These are phyloP conservation scores for Aspidoscelis tigris DNA, from an alignment of 2,113 vertebrate species.

Conservation along the genomic window DNA sequence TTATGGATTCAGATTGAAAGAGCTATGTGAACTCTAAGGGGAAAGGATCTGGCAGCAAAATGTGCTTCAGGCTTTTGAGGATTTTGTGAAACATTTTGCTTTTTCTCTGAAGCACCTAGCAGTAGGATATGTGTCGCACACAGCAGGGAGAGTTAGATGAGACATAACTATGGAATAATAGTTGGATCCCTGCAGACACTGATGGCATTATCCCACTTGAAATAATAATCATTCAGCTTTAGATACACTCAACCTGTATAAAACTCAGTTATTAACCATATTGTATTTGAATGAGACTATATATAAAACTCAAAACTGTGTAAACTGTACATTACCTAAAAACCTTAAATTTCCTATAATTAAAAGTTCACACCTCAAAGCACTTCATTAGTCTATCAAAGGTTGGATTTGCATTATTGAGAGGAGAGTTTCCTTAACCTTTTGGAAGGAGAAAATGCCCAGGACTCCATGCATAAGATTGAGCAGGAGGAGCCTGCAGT, in stretches of 20 bases:
- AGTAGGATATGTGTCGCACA: constrained; percentile 2
- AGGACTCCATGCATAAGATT: no score
- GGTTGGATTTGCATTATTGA: not conserved
- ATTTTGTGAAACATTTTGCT: constrained; percentile 5
- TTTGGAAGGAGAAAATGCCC: no score
- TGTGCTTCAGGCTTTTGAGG: constrained; percentile 15
- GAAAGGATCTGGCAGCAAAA: constrained; percentile 9
- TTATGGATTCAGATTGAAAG: constrained; percentile 43
- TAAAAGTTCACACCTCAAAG: not conserved
- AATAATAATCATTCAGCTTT: not conserved
- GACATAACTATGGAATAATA: constrained; percentile 13
- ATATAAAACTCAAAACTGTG: not conserved
- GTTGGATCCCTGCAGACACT: not conserved
- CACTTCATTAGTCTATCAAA: not conserved
- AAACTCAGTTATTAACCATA: not conserved
- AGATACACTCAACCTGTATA: not conserved
- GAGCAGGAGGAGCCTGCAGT: no score
- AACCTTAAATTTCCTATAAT: not conserved
- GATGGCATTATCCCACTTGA: not conserved
- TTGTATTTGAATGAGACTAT: not conserved
- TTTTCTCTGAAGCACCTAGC: constrained; percentile 21
- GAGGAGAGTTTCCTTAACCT: not conserved
- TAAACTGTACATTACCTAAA: not conserved
- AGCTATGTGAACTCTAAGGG: constrained; percentile 45
- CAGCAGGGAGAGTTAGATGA: constrained; percentile 26